These are phyloP conservation scores for Cotesia vestalis DNA, from an alignment of 1,140 invertebrate genomes.

Conservation along the genomic window DNA sequence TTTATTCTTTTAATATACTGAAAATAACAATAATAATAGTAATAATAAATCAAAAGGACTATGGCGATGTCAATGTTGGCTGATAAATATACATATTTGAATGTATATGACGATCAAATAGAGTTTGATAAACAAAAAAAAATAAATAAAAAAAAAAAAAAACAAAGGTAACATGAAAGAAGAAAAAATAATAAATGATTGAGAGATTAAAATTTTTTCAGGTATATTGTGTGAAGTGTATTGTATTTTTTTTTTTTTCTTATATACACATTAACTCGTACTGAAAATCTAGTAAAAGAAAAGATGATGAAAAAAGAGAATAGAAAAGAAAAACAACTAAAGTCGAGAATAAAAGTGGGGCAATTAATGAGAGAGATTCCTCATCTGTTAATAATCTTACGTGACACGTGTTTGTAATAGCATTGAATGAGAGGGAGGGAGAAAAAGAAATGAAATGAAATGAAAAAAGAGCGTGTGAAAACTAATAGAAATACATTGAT, in stretches of 20 bases:
- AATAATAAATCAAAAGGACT: no score
- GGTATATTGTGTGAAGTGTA: constrained; percentile 11
- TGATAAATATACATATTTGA: no score
- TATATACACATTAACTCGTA: neutral
- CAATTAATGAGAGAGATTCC: constrained; percentile 13
- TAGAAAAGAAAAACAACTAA: neutral
- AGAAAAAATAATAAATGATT: neutral
- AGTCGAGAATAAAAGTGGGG: constrained; percentile 4
- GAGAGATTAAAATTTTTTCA: constrained; percentile 5
- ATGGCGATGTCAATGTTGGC: no score
- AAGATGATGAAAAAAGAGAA: neutral
- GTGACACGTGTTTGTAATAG: neutral
- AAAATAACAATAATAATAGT: no score
- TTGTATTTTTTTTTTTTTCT: neutral
- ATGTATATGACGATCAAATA: no score
- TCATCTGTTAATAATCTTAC: constrained; percentile 4
- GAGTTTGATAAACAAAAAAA: neutral
- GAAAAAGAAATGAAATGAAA: neutral
- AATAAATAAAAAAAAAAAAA: neutral
- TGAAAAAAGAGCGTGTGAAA: neutral
- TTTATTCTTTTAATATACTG: no score
- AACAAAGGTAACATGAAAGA: neutral
- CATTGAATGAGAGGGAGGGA: constrained; percentile 8
- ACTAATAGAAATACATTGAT: no score
- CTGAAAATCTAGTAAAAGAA: constrained; percentile 2